Conservation (phyloP, 2,888 invertebrate genomes). For the Ptilodon capucinus region DNA sequence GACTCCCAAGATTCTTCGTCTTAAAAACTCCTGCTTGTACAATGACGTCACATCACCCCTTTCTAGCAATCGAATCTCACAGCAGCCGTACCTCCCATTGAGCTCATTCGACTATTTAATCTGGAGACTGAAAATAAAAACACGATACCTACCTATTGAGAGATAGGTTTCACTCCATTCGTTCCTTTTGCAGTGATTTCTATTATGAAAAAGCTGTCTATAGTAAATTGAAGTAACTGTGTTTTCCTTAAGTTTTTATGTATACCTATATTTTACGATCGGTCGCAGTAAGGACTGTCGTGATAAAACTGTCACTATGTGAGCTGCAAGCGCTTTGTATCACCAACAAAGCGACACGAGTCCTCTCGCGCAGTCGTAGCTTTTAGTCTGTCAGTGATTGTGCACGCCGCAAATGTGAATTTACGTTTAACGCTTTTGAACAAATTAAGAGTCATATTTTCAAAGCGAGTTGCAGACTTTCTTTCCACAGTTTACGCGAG, state of each 20-base stretch:
- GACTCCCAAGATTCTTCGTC: too few species aligned
- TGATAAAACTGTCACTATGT: constrained; percentile 50
- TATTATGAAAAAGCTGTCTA: too few species aligned
- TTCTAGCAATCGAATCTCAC: constrained; percentile 40
- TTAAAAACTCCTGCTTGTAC: neutral
- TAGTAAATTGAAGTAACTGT: too few species aligned
- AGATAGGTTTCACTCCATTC: constrained; percentile 56
- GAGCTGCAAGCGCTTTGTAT: constrained; percentile 57
- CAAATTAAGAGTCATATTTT: neutral
- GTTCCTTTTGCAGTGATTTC: constrained; percentile 47
- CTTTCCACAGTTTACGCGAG: neutral
- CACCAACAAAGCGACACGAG: constrained; percentile 58
- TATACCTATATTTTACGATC: constrained; percentile 24
- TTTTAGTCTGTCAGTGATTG: constrained; percentile 66
- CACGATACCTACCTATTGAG: constrained; percentile 49
- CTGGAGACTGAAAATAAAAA: constrained; percentile 68
- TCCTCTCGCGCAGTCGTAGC: constrained; percentile 53
- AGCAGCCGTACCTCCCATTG: constrained; percentile 55
- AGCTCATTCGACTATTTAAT: constrained; percentile 68
- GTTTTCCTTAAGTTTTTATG: too few species aligned
- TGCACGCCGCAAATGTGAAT: constrained; percentile 10
- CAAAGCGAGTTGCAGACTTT: neutral
- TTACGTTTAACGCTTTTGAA: neutral
- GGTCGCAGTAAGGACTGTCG: constrained; percentile 17
- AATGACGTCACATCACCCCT: constrained; percentile 38